phyloP scores from a whole-genome alignment of 2,797 vertebrate species.

The Semotilus atromaculatus region DNA sequence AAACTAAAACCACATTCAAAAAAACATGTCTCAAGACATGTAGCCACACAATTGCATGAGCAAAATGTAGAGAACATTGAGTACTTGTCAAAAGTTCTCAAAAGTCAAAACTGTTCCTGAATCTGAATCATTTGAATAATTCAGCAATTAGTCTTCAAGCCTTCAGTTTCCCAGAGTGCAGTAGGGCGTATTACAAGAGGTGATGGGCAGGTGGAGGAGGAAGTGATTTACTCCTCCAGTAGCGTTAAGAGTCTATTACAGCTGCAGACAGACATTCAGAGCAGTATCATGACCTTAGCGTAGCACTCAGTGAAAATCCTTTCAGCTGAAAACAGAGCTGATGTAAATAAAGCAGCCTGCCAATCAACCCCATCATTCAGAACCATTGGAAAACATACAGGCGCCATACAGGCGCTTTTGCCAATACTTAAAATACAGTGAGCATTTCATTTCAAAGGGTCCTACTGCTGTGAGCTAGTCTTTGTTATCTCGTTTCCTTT shows the following conservation, averaged over 20 bases:
- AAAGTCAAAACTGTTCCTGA: conserved; percentile 35
- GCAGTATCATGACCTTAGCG: conserved; percentile 46
- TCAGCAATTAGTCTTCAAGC: conserved; percentile 43
- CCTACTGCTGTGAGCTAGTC: background rate
- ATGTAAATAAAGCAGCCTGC: conserved; percentile 49
- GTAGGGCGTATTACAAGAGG: conserved; percentile 40
- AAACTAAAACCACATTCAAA: background rate
- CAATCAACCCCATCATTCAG: conserved; percentile 46
- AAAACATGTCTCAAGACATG: background rate
- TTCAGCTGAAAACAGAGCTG: conserved; percentile 40
- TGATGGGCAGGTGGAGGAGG: conserved; percentile 51
- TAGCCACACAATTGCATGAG: background rate
- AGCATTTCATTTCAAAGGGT: background rate
- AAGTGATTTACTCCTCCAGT: conserved; percentile 49
- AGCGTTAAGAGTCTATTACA: conserved; percentile 50
- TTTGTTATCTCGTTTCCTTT: conserved; percentile 11
- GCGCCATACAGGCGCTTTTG: background rate
- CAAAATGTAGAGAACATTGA: background rate
- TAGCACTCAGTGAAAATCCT: conserved; percentile 33
- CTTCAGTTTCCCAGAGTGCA: conserved; percentile 35
- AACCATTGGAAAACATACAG: background rate
- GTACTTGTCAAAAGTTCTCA: conserved; percentile 28
- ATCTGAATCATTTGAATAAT: conserved; percentile 49
- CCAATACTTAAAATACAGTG: background rate
- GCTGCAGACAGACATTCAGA: conserved; percentile 32